Evolutionary conservation across 2,797 vertebrate genomes (phyloP), one percentile per base, ranked within the genome.

Genomic region (Myotis findleyi): DNA sequence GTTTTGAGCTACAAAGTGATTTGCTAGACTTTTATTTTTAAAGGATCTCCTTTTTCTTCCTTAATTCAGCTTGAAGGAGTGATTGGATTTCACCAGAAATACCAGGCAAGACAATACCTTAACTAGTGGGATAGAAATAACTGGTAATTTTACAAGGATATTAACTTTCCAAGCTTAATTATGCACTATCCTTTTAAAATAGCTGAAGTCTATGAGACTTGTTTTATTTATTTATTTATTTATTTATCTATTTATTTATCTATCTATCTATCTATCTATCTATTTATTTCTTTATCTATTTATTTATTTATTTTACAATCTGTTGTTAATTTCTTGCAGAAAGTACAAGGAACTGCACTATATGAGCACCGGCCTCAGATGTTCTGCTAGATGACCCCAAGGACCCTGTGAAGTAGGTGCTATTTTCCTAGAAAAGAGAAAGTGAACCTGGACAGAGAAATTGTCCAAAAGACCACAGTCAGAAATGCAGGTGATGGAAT

Each of bases 121-220:
- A 81, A 25, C 0, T 90, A 30, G 9, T 82, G n/a, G 25, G 20
- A 44, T 14, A 76, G 57, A 90, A 90, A 47, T 41, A 8, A 80
- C 18, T 47, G 51, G 38, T 75, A 59, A 86, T 80, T 92, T 94
- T 83, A 76, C 2, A 71, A 92, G 83, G 8, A 53, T 55, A 64
- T 72, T 89, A 89, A 75, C 18, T 16, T 80, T 96, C 72, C 88
- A 85, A 79, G 47, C 51, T 86, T 79, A 72, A 55, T 76, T 89
- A 83, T 23, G 33, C 6, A 47, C 8, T 38, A 49, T 75, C 16
- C 33, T 21, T 94, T 96, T 87, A 72, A 91, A n/a, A 80, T 17
- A 55, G 10, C 5, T 84, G 6, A 86, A 62, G 25, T 71, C 25
- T 36, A 76, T 71, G 59, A 79, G 33, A 64, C n/a, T 83, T n/a